Percentiles rank a stretch among this genome's conserved stretches.
Conservation (phyloP, 2,113 vertebrate species). For the Nothocercus nigrocapillus region DNA sequence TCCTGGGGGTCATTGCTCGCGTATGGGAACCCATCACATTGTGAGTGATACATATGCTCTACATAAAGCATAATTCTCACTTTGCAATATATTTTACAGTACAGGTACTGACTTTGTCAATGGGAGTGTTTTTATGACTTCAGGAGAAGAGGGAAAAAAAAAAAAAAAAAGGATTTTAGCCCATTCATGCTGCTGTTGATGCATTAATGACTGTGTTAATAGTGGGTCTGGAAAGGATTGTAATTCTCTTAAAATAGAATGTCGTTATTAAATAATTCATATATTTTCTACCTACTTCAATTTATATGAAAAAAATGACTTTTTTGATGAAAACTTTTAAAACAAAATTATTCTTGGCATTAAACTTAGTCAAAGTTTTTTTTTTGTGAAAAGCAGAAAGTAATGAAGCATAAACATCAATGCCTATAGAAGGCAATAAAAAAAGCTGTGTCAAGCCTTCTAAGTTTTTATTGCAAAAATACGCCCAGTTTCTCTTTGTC, state of each 20-base stretch:
- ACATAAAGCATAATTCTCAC: neutral
- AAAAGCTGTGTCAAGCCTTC: slow-evolving; percentile 49
- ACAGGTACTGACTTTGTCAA: neutral
- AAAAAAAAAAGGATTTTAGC: neutral
- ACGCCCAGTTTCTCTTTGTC: neutral
- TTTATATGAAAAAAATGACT: neutral
- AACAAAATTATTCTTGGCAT: slow-evolving; percentile 34
- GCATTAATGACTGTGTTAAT: neutral
- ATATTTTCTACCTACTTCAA: neutral
- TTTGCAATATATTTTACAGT: neutral
- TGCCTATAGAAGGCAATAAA: slow-evolving; percentile 57
- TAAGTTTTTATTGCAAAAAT: slow-evolving; percentile 54
- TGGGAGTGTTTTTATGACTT: neutral
- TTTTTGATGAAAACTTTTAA: slow-evolving; percentile 21
- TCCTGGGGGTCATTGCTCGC: neutral
- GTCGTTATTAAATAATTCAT: neutral
- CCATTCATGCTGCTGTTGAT: neutral
- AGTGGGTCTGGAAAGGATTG: neutral
- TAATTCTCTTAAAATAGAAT: neutral
- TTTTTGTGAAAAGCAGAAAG: slow-evolving; percentile 20
- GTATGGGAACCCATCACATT: neutral
- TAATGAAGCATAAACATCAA: slow-evolving; percentile 63
- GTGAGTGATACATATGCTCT: neutral
- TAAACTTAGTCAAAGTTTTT: neutral
- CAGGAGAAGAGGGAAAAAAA: no score